These are phyloP conservation scores for Apamea crenata DNA, from an alignment of 2,888 invertebrate genomes.

Conservation along the genomic window DNA sequence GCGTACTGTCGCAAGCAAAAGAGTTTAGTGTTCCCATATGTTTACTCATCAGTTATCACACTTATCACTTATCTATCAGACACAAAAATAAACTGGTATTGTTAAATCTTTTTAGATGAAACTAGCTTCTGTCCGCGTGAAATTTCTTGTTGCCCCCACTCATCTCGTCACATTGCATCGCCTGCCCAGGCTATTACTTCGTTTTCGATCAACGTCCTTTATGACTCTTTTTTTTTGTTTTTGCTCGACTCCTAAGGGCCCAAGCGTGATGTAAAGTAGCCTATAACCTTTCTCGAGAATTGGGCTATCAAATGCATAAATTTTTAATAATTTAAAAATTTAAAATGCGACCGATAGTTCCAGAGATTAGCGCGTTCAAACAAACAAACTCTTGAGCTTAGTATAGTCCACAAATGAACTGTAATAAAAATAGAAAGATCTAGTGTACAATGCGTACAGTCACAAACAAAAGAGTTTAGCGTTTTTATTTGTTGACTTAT, in stretches of 20 bases:
- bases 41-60: not conserved
- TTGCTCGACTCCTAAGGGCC: not conserved
- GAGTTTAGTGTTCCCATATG: slow-evolving; percentile 52
- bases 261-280: not conserved
- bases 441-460: slow-evolving; percentile 68
- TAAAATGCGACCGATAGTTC: not conserved
- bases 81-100: slow-evolving; percentile 14
- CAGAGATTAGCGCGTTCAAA: not conserved
- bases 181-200: not conserved
- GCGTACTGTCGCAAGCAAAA: slow-evolving; percentile 71
- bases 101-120: not conserved
- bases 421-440: slow-evolving; percentile 7
- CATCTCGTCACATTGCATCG: not conserved
- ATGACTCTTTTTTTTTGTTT: not conserved
- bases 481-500: slow-evolving; percentile 3
- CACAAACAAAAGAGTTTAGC: slow-evolving; percentile 69
- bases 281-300: no score
- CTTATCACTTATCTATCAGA: no score
- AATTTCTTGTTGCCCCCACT: not conserved
- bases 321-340: no score
- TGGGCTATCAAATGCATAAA: not conserved
- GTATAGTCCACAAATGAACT: slow-evolving; percentile 2
- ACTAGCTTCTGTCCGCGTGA: not conserved
- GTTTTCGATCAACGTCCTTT: not conserved
- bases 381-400: not conserved